A percentile compares a stretch with the other conserved stretches of the same genome.
Evolutionary conservation across 2,113 vertebrate genomes (phyloP).

Genomic region (Oostethus manadensis): DNA sequence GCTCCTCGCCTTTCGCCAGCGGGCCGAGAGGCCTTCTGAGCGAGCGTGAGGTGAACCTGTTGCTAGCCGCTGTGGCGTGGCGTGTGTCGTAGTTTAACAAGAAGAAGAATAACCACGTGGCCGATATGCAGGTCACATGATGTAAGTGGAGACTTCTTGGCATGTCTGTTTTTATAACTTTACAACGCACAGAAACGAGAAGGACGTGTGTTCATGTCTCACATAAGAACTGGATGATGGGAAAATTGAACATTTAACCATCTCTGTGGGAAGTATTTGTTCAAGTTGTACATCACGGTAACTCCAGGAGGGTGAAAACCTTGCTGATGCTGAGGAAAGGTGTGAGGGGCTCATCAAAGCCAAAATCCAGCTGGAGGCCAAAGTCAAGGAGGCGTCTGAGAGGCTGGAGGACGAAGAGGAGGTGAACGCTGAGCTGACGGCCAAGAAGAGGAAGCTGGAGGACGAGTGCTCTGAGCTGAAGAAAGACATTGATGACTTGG

Average conservation of each 20-base stretch:
- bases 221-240: too few relatives aligned
- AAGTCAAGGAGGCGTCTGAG: constrained; percentile 68
- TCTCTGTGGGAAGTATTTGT: neutral
- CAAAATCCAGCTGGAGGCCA: constrained; percentile 63
- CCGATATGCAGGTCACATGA: too few relatives aligned
- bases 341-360: constrained; percentile 59
- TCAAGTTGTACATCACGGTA: neutral
- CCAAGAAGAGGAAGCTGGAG: constrained; percentile 79
- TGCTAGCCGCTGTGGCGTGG: too few relatives aligned
- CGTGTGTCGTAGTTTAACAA: too few relatives aligned
- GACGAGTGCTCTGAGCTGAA: constrained; percentile 70
- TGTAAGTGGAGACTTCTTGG: too few relatives aligned
- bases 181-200: too few relatives aligned
- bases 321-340: constrained; percentile 62
- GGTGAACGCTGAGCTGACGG: constrained; percentile 75
- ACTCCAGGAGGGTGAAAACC: constrained; percentile 55
- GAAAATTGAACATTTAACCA: neutral
- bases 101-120: too few relatives aligned
- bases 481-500: constrained; percentile 59
- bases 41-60: too few relatives aligned
- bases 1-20: too few relatives aligned
- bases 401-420: constrained; percentile 82
- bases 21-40: too few relatives aligned
- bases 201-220: too few relatives aligned
- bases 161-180: too few relatives aligned